Evolutionary conservation across 2,888 invertebrate species (phyloP).

Genomic region (Drosophila seclusa): DNA sequence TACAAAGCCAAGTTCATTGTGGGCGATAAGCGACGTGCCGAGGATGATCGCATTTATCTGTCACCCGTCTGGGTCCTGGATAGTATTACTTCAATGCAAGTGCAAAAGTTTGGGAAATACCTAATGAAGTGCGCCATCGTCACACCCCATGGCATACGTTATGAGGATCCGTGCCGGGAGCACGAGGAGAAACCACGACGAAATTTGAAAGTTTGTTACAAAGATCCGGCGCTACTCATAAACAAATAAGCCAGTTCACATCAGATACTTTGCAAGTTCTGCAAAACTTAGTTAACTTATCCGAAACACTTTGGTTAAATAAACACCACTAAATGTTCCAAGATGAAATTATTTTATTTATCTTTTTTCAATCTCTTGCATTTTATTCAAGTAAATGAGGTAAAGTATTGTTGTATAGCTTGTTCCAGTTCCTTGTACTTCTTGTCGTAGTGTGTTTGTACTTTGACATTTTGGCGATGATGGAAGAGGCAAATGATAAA

Average conservation of each 20-base stretch:
- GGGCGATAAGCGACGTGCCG: conserved; percentile 84
- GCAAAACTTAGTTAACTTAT: background rate
- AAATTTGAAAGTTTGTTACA: conserved; percentile 8
- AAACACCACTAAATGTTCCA: conserved; percentile 16
- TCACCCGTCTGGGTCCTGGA: conserved; percentile 88
- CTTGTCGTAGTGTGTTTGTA: conserved; percentile 49
- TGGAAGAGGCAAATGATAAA: conserved; percentile 10
- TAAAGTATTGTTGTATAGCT: conserved; percentile 63
- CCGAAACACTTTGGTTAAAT: background rate
- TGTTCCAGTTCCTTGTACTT: conserved; percentile 47
- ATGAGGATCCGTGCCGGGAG: conserved; percentile 47
- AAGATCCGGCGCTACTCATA: conserved; percentile 56
- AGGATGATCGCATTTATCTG: conserved; percentile 85
- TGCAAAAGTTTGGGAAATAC: conserved; percentile 86
- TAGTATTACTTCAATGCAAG: conserved; percentile 87
- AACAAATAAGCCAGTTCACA: conserved; percentile 43
- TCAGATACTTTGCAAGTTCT: background rate
- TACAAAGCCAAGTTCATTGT: conserved; percentile 86
- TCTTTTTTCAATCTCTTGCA: conserved; percentile 52
- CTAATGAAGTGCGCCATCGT: conserved; percentile 67
- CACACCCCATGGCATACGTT: conserved; percentile 60
- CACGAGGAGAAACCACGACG: background rate
- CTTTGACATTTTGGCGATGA: conserved; percentile 46
- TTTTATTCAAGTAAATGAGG: conserved; percentile 56
- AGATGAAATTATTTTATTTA: conserved; percentile 43